Conservation (phyloP, 2,888 invertebrate genomes). For the Drosophila lacicola region DNA sequence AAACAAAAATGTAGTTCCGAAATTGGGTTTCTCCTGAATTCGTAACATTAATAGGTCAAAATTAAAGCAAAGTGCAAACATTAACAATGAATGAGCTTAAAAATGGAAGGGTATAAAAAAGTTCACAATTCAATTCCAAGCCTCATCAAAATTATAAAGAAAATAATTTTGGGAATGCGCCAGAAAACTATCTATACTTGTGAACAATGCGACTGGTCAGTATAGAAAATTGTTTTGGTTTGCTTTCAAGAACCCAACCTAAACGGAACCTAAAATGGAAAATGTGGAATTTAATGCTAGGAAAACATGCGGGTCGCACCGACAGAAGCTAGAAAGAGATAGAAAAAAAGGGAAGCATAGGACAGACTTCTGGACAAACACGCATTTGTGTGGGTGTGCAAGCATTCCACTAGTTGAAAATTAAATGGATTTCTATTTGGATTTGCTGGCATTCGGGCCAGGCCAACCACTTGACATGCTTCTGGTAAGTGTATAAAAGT, state of each 20-base stretch:
- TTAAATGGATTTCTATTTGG: slow-evolving; percentile 80
- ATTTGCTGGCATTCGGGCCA: slow-evolving; percentile 42
- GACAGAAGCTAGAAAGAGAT: slow-evolving; percentile 1
- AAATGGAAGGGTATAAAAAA: too few relatives aligned
- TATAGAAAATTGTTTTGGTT: slow-evolving; percentile 31
- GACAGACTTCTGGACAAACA: slow-evolving; percentile 4
- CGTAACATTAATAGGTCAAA: too few relatives aligned
- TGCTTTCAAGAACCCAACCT: slow-evolving; percentile 15
- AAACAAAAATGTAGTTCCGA: neutral
- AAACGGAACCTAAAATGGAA: slow-evolving; percentile 24
- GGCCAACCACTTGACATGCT: slow-evolving; percentile 61
- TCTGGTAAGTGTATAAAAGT: slow-evolving; percentile 59
- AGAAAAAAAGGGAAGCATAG: slow-evolving; percentile 1
- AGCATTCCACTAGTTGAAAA: slow-evolving; percentile 74
- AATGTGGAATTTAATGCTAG: slow-evolving; percentile 35
- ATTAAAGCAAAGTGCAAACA: too few relatives aligned
- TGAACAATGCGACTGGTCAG: slow-evolving; percentile 24
- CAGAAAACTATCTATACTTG: neutral
- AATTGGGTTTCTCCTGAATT: neutral
- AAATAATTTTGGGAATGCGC: slow-evolving; percentile 1
- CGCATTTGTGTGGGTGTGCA: slow-evolving; percentile 28
- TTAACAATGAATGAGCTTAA: too few relatives aligned
- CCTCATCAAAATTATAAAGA: neutral
- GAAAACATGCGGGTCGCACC: slow-evolving; percentile 6
- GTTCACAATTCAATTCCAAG: too few relatives aligned